These are phyloP conservation scores for Aleiodes leptofemur DNA, from an alignment of 2,888 invertebrate species.

Conservation along the genomic window DNA sequence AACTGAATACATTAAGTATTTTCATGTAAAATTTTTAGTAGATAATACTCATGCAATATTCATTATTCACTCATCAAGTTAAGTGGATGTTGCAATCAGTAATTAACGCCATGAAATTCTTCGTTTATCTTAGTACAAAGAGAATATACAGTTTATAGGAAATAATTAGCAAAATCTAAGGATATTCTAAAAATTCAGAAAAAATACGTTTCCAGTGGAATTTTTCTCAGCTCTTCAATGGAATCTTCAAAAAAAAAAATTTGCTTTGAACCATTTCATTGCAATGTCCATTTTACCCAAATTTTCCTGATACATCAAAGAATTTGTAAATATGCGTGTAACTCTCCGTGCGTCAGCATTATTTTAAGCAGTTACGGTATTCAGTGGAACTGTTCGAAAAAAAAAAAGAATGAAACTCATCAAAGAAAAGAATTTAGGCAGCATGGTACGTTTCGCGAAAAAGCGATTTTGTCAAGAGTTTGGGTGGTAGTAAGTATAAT, in stretches of 20 bases:
- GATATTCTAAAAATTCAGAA: too few species aligned
- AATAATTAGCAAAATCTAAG: too few species aligned
- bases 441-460: not conserved
- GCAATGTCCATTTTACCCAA: not conserved
- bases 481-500: not conserved
- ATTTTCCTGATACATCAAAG: not conserved
- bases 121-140: conserved; percentile 1
- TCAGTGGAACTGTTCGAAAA: not conserved
- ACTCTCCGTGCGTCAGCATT: not conserved
- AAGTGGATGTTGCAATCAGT: conserved; percentile 9
- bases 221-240: too few species aligned
- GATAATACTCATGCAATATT: conserved; percentile 64
- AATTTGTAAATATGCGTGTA: not conserved
- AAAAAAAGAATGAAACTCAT: not conserved
- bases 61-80: conserved; percentile 51
- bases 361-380: not conserved
- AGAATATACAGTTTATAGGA: too few species aligned
- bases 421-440: too few species aligned
- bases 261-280: not conserved
- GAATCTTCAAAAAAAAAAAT: not conserved
- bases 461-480: not conserved
- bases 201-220: too few species aligned
- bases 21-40: not conserved
- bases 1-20: conserved; percentile 12
- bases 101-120: conserved; percentile 16